These are phyloP conservation scores for Gymnarchus niloticus DNA, from an alignment of 2,113 vertebrate species.

Conservation along the genomic window DNA sequence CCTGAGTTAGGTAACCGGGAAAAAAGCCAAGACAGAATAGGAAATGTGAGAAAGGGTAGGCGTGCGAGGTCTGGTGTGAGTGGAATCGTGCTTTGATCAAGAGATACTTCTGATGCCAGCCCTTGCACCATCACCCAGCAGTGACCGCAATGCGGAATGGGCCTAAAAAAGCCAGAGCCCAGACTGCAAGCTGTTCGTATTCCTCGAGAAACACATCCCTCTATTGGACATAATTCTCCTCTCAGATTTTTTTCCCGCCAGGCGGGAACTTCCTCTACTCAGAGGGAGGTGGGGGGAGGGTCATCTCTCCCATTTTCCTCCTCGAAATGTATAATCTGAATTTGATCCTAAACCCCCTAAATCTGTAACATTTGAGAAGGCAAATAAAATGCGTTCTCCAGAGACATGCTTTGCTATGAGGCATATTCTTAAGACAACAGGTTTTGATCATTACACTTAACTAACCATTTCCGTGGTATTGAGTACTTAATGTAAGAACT, in stretches of 20 bases:
- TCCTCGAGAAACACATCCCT: constrained; percentile 13
- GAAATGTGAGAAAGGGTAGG: background rate
- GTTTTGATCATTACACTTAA: background rate
- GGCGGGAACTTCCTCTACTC: background rate
- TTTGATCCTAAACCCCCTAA: background rate
- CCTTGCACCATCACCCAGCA: constrained; percentile 17
- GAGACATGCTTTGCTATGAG: background rate
- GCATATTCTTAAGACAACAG: background rate
- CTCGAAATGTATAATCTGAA: constrained; percentile 8
- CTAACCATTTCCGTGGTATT: background rate
- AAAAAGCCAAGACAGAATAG: background rate
- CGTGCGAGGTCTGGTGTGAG: background rate
- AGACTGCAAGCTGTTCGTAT: background rate
- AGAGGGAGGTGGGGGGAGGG: background rate
- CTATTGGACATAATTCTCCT: constrained; percentile 19
- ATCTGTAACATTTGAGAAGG: background rate
- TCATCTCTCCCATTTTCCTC: background rate
- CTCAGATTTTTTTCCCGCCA: constrained; percentile 8
- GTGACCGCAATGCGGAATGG: constrained; percentile 36
- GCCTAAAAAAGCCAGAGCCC: background rate
- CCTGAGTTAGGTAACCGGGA: background rate
- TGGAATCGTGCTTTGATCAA: background rate
- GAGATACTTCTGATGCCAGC: background rate
- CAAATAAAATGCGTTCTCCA: too few relatives aligned
- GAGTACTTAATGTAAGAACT: background rate